Evolutionary conservation across 2,888 invertebrate species (phyloP), one percentile per base, ranked within the genome.

Genomic region (Drosophila kuntzei): DNA sequence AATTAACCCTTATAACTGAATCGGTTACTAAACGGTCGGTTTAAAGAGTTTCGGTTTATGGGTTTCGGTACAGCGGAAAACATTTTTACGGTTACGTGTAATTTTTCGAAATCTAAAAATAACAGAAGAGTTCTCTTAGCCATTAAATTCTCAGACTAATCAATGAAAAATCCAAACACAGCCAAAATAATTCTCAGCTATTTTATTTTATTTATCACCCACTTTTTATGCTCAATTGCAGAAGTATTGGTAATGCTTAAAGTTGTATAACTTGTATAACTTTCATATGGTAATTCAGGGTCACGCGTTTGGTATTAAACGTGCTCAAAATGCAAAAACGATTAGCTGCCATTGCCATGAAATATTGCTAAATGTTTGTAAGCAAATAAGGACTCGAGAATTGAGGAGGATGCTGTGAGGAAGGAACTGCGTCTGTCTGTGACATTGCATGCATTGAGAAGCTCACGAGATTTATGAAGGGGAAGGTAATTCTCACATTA

Each of bases 251-350:
- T 12, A 43, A 54, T 32, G n/a, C 34, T 43, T 25, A 57, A 43
- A 34, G 8, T n/a, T n/a, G 7, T n/a, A 49, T 18, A 49, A 34
- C 27, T n/a, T n/a, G 7, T n/a, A 49, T 18, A 49, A 53, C 58
- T 61, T 84, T 61, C 68, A 78, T 79, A 87, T 89, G 88, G 80
- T 87, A 89, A 90, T 89, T 89, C 79, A 76, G 74, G 59, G 81
- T 74, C 89, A 89, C 89, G 87, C 87, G 73, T 79, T 78, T 64
- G 63, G 89, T 81, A 89, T 89, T 89, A 89, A 83, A 71, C 53
- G 58, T 67, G 87, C 71, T 86, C 51, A 32, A 55, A 75, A 76
- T 83, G 87, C 87, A 71, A 76, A 81, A 83, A 75, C 86, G 85
- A 82, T 85, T 85, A 88, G 73, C 78, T 61, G 65, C 51, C 57